Percentiles rank a stretch among this genome's conserved stretches.
These are phyloP conservation scores for Dermolepida albohirtum DNA, from an alignment of 2,888 invertebrate genomes.

Conservation along the genomic window DNA sequence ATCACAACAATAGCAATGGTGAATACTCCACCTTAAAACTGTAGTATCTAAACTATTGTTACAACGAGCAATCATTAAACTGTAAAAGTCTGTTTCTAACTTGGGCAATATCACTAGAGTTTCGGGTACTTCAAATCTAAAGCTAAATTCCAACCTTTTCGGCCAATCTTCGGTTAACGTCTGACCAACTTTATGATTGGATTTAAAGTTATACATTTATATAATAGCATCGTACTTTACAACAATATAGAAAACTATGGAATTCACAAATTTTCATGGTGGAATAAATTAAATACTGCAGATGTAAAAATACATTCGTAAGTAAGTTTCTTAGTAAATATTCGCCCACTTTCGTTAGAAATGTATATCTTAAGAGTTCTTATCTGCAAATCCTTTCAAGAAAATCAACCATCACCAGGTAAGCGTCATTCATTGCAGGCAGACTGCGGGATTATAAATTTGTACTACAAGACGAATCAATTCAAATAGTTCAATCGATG, in stretches of 20 bases:
- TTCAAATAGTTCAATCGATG: slow-evolving; percentile 54
- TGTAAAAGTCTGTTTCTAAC: slow-evolving; percentile 83
- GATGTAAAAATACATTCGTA: too few species aligned
- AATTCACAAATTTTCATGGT: too few species aligned
- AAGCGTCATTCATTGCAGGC: neutral
- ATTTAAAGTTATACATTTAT: too few species aligned
- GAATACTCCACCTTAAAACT: slow-evolving; percentile 71
- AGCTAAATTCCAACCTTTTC: slow-evolving; percentile 95
- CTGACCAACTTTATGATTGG: too few species aligned
- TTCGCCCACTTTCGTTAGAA: too few species aligned
- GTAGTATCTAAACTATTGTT: slow-evolving; percentile 72
- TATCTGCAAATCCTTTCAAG: too few species aligned
- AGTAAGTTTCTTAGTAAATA: too few species aligned
- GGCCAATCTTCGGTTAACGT: slow-evolving; percentile 95
- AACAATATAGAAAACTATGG: too few species aligned
- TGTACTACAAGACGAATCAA: slow-evolving; percentile 55
- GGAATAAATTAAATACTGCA: too few species aligned
- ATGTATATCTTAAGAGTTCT: too few species aligned
- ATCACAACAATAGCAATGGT: slow-evolving; percentile 94
- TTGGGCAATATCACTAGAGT: slow-evolving; percentile 94
- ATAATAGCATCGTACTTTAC: too few species aligned
- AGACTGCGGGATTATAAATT: slow-evolving; percentile 46
- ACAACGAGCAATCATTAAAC: slow-evolving; percentile 81
- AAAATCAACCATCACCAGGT: too few species aligned
- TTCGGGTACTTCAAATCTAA: slow-evolving; percentile 98